Conservation (phyloP, 2,113 vertebrate species). For the Microcebus griseorufus region DNA sequence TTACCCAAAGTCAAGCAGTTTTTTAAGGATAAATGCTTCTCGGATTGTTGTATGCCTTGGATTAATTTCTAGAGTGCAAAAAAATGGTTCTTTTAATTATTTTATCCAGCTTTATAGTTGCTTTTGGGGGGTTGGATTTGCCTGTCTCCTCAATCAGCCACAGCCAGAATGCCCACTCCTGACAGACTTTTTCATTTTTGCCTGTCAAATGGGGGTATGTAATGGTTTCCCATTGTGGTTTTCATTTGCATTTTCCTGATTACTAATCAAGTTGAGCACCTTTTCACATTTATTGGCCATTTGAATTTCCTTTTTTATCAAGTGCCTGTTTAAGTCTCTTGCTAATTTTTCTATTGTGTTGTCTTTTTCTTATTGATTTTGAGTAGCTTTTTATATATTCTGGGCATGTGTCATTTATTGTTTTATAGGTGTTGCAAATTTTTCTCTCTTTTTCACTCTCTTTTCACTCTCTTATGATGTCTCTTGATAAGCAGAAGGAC, state of each 20-base stretch:
- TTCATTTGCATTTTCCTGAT: background rate
- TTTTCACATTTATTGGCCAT: background rate
- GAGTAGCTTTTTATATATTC: background rate
- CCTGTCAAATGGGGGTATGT: background rate
- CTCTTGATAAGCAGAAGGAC: background rate
- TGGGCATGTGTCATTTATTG: background rate
- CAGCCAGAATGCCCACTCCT: background rate
- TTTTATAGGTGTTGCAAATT: background rate
- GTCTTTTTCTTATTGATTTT: conserved; percentile 16
- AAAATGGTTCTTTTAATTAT: background rate
- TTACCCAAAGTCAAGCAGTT: background rate
- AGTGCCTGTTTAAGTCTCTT: background rate
- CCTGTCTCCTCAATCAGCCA: background rate
- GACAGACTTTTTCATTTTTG: background rate
- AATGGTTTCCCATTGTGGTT: conserved; percentile 17
- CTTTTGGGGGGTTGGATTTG: background rate
- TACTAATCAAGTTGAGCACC: background rate
- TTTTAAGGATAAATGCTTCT: background rate
- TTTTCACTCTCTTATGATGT: background rate
- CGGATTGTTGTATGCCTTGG: background rate
- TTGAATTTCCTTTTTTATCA: background rate
- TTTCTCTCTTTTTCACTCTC: background rate
- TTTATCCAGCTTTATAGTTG: background rate
- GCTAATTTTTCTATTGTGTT: background rate
- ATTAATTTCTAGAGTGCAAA: background rate